Evolutionary conservation across 2,113 vertebrate species (phyloP), one percentile per base, ranked within the genome.

Genomic region (Pterocles gutturalis): DNA sequence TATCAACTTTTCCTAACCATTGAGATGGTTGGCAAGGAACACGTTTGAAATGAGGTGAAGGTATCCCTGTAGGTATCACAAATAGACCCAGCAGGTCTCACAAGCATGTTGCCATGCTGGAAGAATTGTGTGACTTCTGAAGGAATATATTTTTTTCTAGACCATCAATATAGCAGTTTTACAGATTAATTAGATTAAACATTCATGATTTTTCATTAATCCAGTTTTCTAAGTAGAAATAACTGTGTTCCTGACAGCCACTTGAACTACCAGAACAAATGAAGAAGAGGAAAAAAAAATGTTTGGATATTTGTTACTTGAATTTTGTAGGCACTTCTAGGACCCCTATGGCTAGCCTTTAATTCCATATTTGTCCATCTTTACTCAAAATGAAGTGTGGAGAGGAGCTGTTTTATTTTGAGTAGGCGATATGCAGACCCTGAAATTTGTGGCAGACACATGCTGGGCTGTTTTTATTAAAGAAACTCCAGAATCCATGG

Each of bases 391-490:
- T 67, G 0, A 86, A 84, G 15, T 22, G 22, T 64, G 45, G 33
- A 71, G 48, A 89, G 34, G 69, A 95, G 24, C 13, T 79, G 19
- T 73, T 91, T 96, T 96, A 82, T 89, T 91, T 93, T 94, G 90
- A 61, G 48, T 54, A 87, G 58, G 62, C 5, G 4, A 72, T 89
- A 79, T 83, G 57, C 28, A 83, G 84, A 83, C 31, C 65, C 77
- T 79, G 53, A 96, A 87, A 75, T 81, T 87, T 91, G 86, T 71
- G 72, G 38, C 65, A 94, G 86, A 61, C 86, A 81, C 95, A 94
- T 79, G 92, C 94, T 96, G 95, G 57, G 92, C 16, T 95, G 87
- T 84, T 93, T 97, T 95, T 96, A 96, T 96, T 96, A 92, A 93
- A 97, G 69, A 93, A 94, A 96, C 65, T 87, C 55, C 86, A 94